phyloP scores from a whole-genome alignment of 2,888 invertebrate genomes.

The Erebia ligea region DNA sequence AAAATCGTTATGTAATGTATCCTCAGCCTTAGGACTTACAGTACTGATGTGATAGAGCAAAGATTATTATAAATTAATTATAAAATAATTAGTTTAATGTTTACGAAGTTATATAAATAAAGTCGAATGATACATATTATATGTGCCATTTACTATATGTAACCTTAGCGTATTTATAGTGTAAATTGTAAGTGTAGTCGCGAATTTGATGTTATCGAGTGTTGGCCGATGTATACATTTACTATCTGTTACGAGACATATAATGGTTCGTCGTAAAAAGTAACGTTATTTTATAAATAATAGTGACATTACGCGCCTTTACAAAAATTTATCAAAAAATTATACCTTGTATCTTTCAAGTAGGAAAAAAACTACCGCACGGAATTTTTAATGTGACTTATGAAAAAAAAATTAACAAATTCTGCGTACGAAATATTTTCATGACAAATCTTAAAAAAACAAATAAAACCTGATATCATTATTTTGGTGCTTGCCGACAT shows the following conservation, averaged over 20 bases:
- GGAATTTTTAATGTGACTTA: too few species aligned
- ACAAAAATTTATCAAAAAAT: too few species aligned
- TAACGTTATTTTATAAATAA: too few species aligned
- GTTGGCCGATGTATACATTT: not conserved
- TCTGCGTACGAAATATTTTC: not conserved
- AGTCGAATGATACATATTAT: constrained; percentile 71
- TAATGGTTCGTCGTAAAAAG: constrained; percentile 8
- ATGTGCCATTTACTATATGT: constrained; percentile 75
- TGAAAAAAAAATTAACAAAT: not conserved
- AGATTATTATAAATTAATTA: constrained; percentile 51
- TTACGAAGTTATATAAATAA: constrained; percentile 47
- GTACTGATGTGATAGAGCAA: constrained; percentile 80
- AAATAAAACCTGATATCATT: not conserved
- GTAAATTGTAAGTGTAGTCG: constrained; percentile 42
- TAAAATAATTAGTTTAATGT: constrained; percentile 17
- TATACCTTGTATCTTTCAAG: too few species aligned
- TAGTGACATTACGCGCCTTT: too few species aligned
- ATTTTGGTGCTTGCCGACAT: not conserved
- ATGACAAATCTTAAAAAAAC: not conserved
- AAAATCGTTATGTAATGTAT: constrained; percentile 31
- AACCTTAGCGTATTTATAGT: constrained; percentile 51
- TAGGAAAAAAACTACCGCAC: too few species aligned
- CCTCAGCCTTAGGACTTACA: constrained; percentile 63
- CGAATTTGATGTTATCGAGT: constrained; percentile 7
- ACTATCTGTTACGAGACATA: not conserved